phyloP scores from a whole-genome alignment of 2,113 vertebrate species.

The Anseranas semipalmata region DNA sequence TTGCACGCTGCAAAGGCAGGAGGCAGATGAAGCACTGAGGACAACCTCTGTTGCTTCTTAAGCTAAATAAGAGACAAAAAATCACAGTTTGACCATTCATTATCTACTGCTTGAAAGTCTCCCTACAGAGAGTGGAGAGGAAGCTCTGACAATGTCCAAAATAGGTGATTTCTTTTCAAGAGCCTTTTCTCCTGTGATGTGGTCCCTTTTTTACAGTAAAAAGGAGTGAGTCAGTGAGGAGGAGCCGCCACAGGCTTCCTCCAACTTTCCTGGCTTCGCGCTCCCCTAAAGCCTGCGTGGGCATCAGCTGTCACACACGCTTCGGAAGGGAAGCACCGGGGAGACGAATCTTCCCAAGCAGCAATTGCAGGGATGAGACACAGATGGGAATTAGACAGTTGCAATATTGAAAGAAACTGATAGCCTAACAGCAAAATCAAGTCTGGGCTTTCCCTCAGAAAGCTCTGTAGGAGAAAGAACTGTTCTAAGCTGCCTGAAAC shows the following conservation, averaged over 20 bases:
- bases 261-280: background rate
- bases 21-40: background rate
- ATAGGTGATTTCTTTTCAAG: background rate
- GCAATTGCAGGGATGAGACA: background rate
- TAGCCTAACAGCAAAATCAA: background rate
- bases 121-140: background rate
- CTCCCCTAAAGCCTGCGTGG: background rate
- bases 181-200: background rate
- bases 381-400: conserved; percentile 14
- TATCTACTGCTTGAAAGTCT: background rate
- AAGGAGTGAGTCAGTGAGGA: background rate
- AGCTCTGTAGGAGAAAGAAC: background rate
- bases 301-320: background rate
- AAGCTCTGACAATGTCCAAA: background rate
- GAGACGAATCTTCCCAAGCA: background rate
- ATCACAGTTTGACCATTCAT: background rate
- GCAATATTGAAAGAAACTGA: background rate
- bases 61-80: background rate
- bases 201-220: background rate
- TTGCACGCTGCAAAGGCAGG: background rate
- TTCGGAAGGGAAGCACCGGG: background rate
- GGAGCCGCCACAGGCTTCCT: background rate
- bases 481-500: background rate
- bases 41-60: background rate
- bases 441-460: background rate